A percentile compares a stretch with the other conserved stretches of the same genome.
Conservation (phyloP, 2,888 invertebrate genomes). For the Brassicogethes aeneus region DNA sequence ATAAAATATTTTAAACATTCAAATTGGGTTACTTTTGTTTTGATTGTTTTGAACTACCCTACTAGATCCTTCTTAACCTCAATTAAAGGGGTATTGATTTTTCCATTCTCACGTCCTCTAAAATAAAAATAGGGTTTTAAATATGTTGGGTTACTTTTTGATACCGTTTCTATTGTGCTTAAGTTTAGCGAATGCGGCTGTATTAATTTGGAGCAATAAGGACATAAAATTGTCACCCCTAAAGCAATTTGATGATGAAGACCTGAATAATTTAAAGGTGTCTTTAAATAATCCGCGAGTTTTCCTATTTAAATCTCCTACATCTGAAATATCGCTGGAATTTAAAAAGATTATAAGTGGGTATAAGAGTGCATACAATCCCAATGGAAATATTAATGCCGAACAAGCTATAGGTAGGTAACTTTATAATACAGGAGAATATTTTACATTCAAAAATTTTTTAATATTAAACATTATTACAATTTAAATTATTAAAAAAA, state of each 20-base stretch:
- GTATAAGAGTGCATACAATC: slow-evolving; percentile 31
- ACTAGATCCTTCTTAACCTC: neutral
- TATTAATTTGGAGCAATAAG: slow-evolving; percentile 29
- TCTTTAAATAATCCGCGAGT: slow-evolving; percentile 29
- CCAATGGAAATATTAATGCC: slow-evolving; percentile 29
- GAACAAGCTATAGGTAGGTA: slow-evolving; percentile 30
- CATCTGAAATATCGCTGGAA: slow-evolving; percentile 21
- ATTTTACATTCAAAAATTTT: neutral
- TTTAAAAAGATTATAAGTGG: slow-evolving; percentile 27
- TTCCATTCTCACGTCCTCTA: neutral
- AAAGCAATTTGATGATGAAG: slow-evolving; percentile 29
- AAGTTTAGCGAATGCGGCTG: slow-evolving; percentile 18
- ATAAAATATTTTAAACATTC: no score
- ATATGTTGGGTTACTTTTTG: neutral
- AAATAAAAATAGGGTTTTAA: no score
- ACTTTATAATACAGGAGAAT: neutral
- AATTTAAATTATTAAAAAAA: no score
- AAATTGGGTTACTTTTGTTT: neutral
- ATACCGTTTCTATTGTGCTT: slow-evolving; percentile 7
- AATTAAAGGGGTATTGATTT: neutral
- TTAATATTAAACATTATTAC: no score
- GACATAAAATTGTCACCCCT: slow-evolving; percentile 32
- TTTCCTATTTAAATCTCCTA: slow-evolving; percentile 28
- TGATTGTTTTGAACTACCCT: neutral
- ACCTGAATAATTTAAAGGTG: slow-evolving; percentile 27